Conservation (phyloP, 2,797 vertebrate genomes). For the Sardinella longiceps region DNA sequence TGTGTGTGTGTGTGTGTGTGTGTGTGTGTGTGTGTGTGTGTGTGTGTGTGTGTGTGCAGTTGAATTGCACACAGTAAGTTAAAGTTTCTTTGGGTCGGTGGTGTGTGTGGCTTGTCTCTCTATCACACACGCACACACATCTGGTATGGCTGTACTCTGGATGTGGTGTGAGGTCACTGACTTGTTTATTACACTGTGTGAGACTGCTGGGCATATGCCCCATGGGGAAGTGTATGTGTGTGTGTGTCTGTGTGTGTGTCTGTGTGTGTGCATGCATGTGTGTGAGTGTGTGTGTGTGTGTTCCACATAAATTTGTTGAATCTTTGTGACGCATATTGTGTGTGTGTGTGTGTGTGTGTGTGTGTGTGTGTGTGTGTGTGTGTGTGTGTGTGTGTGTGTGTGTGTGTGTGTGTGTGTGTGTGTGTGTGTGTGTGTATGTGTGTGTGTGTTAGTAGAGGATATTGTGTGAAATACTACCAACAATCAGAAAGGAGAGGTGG, state of each 20-base stretch:
- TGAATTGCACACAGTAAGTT: no score
- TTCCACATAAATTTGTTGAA: no score
- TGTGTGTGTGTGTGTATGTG: constrained; percentile 8
- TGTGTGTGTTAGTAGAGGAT: background rate
- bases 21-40: background rate
- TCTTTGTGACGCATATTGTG: no score
- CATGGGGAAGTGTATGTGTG: no score
- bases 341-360: no score
- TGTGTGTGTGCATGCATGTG: background rate
- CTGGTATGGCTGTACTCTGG: background rate
- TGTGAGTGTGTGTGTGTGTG: constrained; percentile 3
- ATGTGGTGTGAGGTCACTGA: background rate
- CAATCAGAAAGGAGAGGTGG: background rate
- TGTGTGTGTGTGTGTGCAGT: background rate
- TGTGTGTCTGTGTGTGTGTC: no score
- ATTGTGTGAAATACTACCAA: background rate
- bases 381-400: background rate
- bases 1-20: background rate
- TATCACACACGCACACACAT: no score
- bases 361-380: background rate
- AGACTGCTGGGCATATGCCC: no score
- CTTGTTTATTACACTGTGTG: no score
- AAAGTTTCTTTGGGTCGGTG: no score
- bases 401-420: background rate
- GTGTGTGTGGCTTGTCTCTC: background rate